These are phyloP conservation scores for Pelobates cultripes DNA, from an alignment of 2,797 vertebrate genomes.

Conservation along the genomic window DNA sequence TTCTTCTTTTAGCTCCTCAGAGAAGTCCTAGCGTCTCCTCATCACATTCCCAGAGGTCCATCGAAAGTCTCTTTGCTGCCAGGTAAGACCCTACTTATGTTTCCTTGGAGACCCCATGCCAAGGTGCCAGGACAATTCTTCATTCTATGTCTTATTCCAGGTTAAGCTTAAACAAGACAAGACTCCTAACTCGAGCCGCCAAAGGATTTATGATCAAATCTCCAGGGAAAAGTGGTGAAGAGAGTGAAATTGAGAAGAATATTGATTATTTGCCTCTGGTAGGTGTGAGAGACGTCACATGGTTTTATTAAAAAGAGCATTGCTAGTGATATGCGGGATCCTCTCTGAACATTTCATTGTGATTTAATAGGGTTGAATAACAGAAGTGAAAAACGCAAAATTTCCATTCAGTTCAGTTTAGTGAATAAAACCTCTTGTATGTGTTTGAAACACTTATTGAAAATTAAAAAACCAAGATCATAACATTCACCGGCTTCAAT, in stretches of 20 bases:
- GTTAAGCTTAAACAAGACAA: conserved; percentile 85
- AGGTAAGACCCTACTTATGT: conserved; percentile 70
- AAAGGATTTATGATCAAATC: conserved; percentile 89
- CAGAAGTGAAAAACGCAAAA: no score
- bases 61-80: conserved; percentile 86
- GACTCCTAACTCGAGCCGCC: conserved; percentile 84
- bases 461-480: no score
- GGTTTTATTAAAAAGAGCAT: background rate
- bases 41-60: conserved; percentile 80
- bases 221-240: conserved; percentile 78
- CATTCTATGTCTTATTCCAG: conserved; percentile 62
- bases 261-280: conserved; percentile 92
- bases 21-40: conserved; percentile 80
- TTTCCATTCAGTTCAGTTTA: no score
- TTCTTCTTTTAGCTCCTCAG: conserved; percentile 71
- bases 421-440: no score
- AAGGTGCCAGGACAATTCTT: background rate
- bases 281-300: conserved; percentile 57
- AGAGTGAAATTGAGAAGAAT: conserved; percentile 78
- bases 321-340: no score
- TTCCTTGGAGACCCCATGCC: no score
- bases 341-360: no score
- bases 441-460: no score
- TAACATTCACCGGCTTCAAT: no score
- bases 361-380: no score